Evolutionary conservation across 92 coral and sea anemone genomes (phyloP).

Genomic region (Porites cylindrica): DNA sequence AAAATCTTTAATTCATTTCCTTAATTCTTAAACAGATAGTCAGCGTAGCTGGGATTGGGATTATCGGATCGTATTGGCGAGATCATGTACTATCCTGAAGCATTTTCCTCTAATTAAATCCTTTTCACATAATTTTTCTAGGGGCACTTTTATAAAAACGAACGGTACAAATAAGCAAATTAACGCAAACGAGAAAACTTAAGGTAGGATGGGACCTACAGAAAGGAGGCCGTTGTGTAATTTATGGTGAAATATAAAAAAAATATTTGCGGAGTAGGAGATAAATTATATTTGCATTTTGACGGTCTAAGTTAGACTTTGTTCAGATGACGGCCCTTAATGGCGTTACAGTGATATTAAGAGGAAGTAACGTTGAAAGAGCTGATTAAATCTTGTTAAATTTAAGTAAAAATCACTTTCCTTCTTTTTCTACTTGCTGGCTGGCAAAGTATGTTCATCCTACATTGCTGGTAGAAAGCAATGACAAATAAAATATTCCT

Average conservation of each 20-base stretch:
- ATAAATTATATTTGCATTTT: neutral
- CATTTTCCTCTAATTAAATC: neutral
- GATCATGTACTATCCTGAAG: neutral
- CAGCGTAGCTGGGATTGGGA: too few relatives aligned
- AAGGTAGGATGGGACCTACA: too few relatives aligned
- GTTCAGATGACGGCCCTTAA: too few relatives aligned
- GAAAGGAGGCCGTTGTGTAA: too few relatives aligned
- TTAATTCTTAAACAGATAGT: too few relatives aligned
- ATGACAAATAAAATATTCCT: neutral
- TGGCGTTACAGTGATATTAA: too few relatives aligned
- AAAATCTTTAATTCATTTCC: too few relatives aligned
- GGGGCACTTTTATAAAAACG: neutral
- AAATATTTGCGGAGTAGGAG: conserved; percentile 10
- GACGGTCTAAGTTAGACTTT: too few relatives aligned
- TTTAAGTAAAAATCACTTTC: neutral
- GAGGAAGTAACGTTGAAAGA: neutral
- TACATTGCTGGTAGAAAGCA: conserved; percentile 16
- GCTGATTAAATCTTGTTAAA: neutral
- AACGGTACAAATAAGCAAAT: too few relatives aligned
- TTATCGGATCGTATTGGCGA: too few relatives aligned
- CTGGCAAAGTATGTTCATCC: conserved; percentile 8
- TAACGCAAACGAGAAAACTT: too few relatives aligned
- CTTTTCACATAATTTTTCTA: conserved; percentile 9
- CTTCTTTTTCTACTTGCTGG: conserved; percentile 8
- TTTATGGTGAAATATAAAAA: neutral